A percentile compares a stretch with the other conserved stretches of the same genome.
These are phyloP conservation scores for Pavo muticus DNA, from an alignment of 2,113 vertebrate genomes.

Conservation along the genomic window DNA sequence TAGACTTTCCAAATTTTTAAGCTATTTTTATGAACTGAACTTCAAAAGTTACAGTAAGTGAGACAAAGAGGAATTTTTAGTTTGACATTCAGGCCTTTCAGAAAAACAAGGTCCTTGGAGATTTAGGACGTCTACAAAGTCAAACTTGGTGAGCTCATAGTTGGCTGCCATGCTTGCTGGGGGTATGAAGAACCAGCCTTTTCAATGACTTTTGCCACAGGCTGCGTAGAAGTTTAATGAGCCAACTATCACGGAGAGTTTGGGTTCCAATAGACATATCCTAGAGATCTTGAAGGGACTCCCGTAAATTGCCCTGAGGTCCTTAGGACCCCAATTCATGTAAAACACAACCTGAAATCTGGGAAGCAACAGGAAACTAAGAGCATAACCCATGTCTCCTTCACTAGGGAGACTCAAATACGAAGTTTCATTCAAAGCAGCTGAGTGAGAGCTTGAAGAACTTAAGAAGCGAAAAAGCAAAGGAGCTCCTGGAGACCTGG, in stretches of 20 bases:
- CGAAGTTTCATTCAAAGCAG: background rate
- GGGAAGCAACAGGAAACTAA: background rate
- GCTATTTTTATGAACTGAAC: background rate
- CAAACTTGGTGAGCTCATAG: background rate
- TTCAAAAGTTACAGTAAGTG: background rate
- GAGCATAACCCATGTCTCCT: background rate
- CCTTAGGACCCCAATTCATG: background rate
- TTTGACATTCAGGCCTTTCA: background rate
- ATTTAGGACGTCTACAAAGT: background rate
- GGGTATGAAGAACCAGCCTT: background rate
- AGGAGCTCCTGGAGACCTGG: slow-evolving; percentile 41
- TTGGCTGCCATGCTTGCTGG: background rate
- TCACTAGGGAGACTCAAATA: background rate
- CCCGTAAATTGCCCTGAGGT: background rate
- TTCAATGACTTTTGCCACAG: background rate
- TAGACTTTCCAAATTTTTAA: background rate
- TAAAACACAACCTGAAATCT: background rate
- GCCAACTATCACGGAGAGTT: background rate
- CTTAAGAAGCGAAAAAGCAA: slow-evolving; percentile 12
- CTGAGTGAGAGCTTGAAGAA: slow-evolving; percentile 22
- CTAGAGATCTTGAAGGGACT: background rate
- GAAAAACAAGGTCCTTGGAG: background rate
- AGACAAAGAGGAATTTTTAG: background rate
- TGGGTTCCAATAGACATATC: background rate
- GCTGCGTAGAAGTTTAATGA: background rate